phyloP scores from a whole-genome alignment of 2,797 vertebrate species.

The Margarornis squamiger region DNA sequence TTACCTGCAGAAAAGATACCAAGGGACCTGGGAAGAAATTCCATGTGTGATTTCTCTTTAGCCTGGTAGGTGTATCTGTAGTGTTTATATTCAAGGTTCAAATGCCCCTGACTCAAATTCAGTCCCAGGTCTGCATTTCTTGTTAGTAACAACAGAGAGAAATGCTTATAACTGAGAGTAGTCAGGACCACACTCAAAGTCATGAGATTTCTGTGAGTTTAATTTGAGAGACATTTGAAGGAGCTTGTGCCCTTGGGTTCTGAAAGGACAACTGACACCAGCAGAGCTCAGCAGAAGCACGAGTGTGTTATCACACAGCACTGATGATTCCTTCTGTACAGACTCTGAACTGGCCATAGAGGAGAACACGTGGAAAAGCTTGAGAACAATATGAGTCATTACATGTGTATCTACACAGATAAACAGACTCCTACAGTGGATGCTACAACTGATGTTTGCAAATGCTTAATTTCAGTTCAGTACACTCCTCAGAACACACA shows the following conservation, averaged over 20 bases:
- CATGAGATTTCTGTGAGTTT: neutral
- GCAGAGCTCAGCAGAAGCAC: neutral
- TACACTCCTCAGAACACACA: neutral
- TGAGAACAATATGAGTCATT: neutral
- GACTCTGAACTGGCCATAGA: neutral
- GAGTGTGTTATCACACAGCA: neutral
- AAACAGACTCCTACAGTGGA: fast-evolving
- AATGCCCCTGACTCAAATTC: neutral
- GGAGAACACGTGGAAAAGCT: neutral
- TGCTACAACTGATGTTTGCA: neutral
- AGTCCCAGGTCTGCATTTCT: neutral
- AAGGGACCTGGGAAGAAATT: neutral
- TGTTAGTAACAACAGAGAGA: neutral
- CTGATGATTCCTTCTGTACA: neutral
- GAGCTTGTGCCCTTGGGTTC: neutral
- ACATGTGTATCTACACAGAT: fast-evolving
- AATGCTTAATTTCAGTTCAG: neutral
- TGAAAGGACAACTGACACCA: neutral
- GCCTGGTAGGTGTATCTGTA: neutral
- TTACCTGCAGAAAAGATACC: neutral
- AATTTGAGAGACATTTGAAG: neutral
- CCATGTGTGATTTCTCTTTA: neutral
- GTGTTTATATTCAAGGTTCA: neutral
- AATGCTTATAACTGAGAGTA: neutral
- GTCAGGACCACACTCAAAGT: neutral